phyloP scores from a whole-genome alignment of 2,113 vertebrate genomes.

The Halcyon senegalensis region DNA sequence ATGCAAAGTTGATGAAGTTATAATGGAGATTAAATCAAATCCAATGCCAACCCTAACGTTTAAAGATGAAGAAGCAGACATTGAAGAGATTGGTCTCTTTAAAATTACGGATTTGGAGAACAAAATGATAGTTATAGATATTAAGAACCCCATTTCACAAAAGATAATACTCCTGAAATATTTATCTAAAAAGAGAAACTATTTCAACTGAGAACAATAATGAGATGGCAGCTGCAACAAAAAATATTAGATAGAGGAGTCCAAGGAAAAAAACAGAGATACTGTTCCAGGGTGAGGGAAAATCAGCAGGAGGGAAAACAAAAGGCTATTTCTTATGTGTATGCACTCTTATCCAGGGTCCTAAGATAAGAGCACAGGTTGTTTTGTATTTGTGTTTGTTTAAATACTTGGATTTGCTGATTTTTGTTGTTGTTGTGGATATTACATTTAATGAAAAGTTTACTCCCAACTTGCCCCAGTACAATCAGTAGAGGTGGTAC shows the following conservation, averaged over 20 bases:
- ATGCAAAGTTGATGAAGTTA: constrained; percentile 6
- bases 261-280: neutral
- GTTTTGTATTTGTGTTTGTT: neutral
- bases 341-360: neutral
- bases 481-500: neutral
- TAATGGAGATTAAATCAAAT: neutral
- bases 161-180: neutral
- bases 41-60: neutral
- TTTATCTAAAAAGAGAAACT: neutral
- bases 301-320: neutral
- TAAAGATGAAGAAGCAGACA: neutral
- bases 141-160: neutral
- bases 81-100: neutral
- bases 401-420: neutral
- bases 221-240: neutral
- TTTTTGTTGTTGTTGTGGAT: neutral
- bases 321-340: neutral
- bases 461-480: neutral
- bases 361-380: neutral
- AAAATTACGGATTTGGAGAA: constrained; percentile 3
- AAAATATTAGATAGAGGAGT: neutral
- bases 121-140: neutral
- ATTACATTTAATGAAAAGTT: neutral
- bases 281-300: neutral
- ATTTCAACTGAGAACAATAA: neutral